Evolutionary conservation across 2,888 invertebrate genomes (phyloP).

Genomic region (Campoletis raptor): DNA sequence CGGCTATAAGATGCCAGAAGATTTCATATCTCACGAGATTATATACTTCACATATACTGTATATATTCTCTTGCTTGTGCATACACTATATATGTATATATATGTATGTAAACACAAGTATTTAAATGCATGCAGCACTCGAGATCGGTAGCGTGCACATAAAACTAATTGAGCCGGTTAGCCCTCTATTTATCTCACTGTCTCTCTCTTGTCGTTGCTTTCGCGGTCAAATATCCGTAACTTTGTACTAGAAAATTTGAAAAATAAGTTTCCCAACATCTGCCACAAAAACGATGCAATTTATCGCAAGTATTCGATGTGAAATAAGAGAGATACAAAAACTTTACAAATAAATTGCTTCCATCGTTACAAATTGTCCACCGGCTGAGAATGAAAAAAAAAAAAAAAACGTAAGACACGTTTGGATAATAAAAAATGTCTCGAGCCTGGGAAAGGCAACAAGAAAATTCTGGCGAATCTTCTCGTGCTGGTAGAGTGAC

Average conservation of each 20-base stretch:
- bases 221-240: constrained; percentile 23
- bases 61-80: not conserved
- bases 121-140: not conserved
- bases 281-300: not conserved
- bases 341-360: constrained; percentile 31
- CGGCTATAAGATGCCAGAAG: constrained; percentile 57
- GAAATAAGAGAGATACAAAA: not conserved
- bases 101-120: not conserved
- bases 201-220: not conserved
- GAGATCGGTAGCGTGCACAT: constrained; percentile 54
- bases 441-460: constrained; percentile 34
- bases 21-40: constrained; percentile 66
- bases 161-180: constrained; percentile 64
- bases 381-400: not conserved
- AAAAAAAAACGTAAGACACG: not conserved
- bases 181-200: constrained; percentile 2
- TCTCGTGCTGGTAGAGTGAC: constrained; percentile 22
- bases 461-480: constrained; percentile 37
- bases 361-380: constrained; percentile 18
- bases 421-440: not conserved
- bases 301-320: not conserved
- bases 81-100: not conserved
- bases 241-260: constrained; percentile 7
- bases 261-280: not conserved
- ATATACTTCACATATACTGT: constrained; percentile 14